Evolutionary conservation across 37 sponge, comb jelly and placozoan species (phyloP).

Genomic region (Hormiphora californensis): DNA sequence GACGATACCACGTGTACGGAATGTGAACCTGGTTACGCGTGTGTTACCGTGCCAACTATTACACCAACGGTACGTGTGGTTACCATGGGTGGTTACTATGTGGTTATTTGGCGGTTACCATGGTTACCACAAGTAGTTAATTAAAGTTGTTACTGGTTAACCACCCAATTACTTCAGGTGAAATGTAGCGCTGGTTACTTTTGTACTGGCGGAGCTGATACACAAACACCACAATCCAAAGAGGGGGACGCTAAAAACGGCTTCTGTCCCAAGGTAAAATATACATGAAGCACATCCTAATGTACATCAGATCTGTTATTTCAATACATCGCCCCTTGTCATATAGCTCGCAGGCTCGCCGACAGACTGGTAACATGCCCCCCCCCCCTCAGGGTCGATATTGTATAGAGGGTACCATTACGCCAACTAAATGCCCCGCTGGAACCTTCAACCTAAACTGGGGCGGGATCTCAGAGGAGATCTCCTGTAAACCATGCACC

Average conservation of each 20-base stretch:
- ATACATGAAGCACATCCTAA: too few relatives aligned
- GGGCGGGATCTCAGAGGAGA: background rate
- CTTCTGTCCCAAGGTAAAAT: slow-evolving; percentile 17
- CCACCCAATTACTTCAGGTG: background rate
- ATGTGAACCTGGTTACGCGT: background rate
- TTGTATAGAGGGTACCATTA: background rate
- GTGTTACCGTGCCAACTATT: background rate
- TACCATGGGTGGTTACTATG: too few relatives aligned
- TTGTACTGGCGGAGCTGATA: slow-evolving; percentile 43
- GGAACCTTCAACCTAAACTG: background rate
- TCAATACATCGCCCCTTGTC: too few relatives aligned
- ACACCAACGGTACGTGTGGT: background rate
- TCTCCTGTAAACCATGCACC: background rate
- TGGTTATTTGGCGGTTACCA: too few relatives aligned
- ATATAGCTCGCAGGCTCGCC: too few relatives aligned
- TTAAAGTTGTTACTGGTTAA: background rate
- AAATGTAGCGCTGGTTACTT: slow-evolving; percentile 26
- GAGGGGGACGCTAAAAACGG: background rate
- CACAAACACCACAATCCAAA: background rate
- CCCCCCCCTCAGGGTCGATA: slow-evolving; percentile 9
- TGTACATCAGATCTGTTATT: too few relatives aligned
- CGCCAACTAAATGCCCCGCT: background rate
- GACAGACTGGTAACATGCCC: too few relatives aligned
- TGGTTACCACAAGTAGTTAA: background rate
- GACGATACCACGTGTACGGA: background rate